A percentile compares a stretch with the other conserved stretches of the same genome.
phyloP scores from a whole-genome alignment of 2,113 vertebrate genomes.

The Calidris pugnax region DNA sequence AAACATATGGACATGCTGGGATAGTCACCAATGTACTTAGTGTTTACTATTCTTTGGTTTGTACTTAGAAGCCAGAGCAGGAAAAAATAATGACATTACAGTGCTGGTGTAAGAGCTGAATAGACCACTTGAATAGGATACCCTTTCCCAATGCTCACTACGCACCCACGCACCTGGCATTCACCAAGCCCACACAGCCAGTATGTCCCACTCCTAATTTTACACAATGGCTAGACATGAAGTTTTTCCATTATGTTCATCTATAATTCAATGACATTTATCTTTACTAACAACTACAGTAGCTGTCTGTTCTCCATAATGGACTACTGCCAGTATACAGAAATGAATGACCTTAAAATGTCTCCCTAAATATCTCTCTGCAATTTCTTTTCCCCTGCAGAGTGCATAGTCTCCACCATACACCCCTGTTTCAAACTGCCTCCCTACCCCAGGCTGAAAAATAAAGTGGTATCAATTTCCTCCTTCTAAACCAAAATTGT shows the following conservation, averaged over 20 bases:
- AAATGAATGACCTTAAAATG: conserved; percentile 60
- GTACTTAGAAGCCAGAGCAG: background rate
- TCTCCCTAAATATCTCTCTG: conserved; percentile 41
- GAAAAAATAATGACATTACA: background rate
- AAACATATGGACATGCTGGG: background rate
- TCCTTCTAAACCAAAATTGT: background rate
- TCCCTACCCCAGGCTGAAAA: background rate
- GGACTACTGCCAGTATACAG: conserved; percentile 55
- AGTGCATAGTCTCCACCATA: background rate
- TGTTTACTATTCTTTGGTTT: conserved; percentile 26
- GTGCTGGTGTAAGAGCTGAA: conserved; percentile 10
- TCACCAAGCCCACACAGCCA: conserved; percentile 39
- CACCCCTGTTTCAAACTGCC: background rate
- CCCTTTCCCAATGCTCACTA: background rate
- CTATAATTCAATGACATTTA: conserved; percentile 62
- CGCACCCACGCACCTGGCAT: conserved; percentile 46
- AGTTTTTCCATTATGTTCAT: conserved; percentile 56
- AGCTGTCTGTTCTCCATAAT: conserved; percentile 54
- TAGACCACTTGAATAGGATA: conserved; percentile 16
- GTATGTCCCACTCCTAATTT: conserved; percentile 54
- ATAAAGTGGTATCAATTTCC: background rate
- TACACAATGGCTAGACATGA: conserved; percentile 51
- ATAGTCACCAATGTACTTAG: background rate
- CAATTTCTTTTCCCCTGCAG: conserved; percentile 2
- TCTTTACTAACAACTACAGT: conserved; percentile 60